Evolutionary conservation across 2,888 invertebrate genomes (phyloP).

Genomic region (Hydropsyche betteni): DNA sequence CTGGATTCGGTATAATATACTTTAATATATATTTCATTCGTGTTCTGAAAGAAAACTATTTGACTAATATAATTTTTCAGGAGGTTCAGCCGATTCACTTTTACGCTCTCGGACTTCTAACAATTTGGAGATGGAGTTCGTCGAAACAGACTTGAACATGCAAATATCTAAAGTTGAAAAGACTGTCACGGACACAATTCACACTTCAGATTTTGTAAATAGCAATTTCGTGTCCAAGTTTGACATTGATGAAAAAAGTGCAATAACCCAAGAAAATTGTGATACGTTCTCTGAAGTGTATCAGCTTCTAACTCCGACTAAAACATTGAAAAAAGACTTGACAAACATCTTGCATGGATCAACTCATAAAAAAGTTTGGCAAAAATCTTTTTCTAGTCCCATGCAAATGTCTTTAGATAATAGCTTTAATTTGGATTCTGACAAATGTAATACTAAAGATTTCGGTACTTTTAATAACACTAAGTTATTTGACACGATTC

Average conservation of each 20-base stretch:
- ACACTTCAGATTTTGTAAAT: neutral
- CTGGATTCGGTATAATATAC: constrained; percentile 45
- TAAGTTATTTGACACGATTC: neutral
- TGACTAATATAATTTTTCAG: constrained; percentile 33
- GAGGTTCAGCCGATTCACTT: constrained; percentile 29
- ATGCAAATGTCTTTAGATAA: constrained; percentile 61
- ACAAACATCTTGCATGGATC: constrained; percentile 57
- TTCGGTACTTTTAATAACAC: neutral
- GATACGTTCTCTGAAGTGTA: constrained; percentile 38
- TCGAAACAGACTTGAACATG: neutral
- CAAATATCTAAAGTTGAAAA: neutral
- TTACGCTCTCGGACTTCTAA: neutral
- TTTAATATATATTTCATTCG: too few relatives aligned
- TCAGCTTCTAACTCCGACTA: constrained; percentile 47
- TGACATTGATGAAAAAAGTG: constrained; percentile 45
- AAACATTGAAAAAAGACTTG: constrained; percentile 54
- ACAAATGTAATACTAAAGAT: constrained; percentile 61
- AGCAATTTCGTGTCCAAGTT: neutral
- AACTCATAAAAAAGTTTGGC: constrained; percentile 57
- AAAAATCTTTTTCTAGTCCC: constrained; percentile 54
- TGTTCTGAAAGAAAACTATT: too few relatives aligned
- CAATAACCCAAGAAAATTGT: constrained; percentile 40
- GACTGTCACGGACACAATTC: neutral
- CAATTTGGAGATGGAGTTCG: constrained; percentile 42
- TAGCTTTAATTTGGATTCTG: constrained; percentile 62